Evolutionary conservation across 1,140 invertebrate genomes (phyloP), one percentile per base, ranked within the genome.

Genomic region (Ganaspis sp.): DNA sequence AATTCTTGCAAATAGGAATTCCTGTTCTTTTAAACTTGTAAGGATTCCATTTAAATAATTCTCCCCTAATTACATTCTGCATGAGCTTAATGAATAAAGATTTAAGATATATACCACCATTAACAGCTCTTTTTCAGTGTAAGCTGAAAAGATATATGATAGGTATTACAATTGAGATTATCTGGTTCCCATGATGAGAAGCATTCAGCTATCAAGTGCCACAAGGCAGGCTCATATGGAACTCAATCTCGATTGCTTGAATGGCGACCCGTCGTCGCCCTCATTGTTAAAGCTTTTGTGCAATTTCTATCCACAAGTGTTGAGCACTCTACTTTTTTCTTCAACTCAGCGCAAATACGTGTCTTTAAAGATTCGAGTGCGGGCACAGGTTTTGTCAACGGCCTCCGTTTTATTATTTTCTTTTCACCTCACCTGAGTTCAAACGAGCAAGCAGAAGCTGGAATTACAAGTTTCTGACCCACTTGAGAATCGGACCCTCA

Each of bases 231-330:
- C 37, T 86, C 86, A 85, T 86, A 87, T 87, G 85, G 84, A 86
- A 74, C 82, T 81, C 85, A 83, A 84, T 86, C 84, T 77, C 72
- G 75, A 78, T 80, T 75, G 64, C 69, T 77, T 87, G 83, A 87
- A 87, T 87, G 77, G 84, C 82, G 74, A 81, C 78, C 4, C 79
- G 77, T 78, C 76, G 75, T 80, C 3, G 40, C 72, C 69, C 76
- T 85, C 84, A 86, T 88, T 88, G 87, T 87, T 84, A 81, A 54
- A 45, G 77, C 83, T 81, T 86, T 88, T 88, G 86, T 87, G 75
- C 82, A 74, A 77, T 82, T 86, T 77, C 81, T 73, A 80, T 84
- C 85, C 78, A 64, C 75, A 69, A 81, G 64, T 75, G 77, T 77
- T 79, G 81, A 74, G 58, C 58, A 64, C 4, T 64, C 42, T 72